Evolutionary conservation across 2,888 invertebrate species (phyloP), one percentile per base, ranked within the genome.

Genomic region (Stictocephala bisonia): DNA sequence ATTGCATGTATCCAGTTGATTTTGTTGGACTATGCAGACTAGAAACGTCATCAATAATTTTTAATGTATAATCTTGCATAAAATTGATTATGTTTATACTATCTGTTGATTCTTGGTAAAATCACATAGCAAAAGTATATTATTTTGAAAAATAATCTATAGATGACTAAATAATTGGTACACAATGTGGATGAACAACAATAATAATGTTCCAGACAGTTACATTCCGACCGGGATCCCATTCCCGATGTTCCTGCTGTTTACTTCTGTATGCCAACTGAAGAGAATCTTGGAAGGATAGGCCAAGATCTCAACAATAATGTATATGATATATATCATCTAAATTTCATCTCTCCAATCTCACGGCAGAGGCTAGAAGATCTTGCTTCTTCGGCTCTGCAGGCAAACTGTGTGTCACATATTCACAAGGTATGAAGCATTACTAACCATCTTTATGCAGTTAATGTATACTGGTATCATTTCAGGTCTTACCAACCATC

Each of bases 181-280:
- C 35, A 4, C 44, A 44, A 18, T 50, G 11, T 53, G 7, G 53
- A n/a, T n/a, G n/a, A n/a, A n/a, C n/a, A n/a, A n/a, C n/a, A n/a
- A n/a, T n/a, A n/a, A n/a, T n/a, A n/a, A n/a, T n/a, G 56, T 18
- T 85, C 9, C 84, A 95, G 95, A 35, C 93, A 94, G 84, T 85
- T 96, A 68, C 95, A 95, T 85, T 93, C 94, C 6, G 93, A 94
- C 82, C 88, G 95, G 74, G 95, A 95, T 83, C 88, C 92, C n/a
- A 96, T 99, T 81, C 97, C 98, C 4, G 99, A 99, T 86, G 99
- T 99, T 1, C 99, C 99, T 58, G 98, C 97, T 0, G 92, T 99
- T 41, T 99, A 99, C 84, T 99, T 99, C 84, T 97, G 99, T 84
- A 90, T 94, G 78, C 98, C 99, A 2, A 93, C 94, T 11, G 96